Base-by-base conservation (phyloP, 1,140 invertebrate genomes). In the Formica selysi region DNA sequence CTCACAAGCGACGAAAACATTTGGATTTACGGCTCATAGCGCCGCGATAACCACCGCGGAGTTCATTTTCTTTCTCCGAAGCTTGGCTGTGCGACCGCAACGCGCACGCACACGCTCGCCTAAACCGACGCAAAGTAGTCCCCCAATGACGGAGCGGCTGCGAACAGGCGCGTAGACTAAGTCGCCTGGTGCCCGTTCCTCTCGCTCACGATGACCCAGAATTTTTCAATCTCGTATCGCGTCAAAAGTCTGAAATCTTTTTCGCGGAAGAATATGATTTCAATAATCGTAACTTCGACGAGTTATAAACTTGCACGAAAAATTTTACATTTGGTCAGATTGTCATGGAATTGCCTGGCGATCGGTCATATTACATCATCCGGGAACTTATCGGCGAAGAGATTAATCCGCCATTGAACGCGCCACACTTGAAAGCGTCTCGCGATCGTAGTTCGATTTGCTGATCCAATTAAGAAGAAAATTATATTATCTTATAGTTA, bases 41-140 rank as follows among this genome's bases (percentile, higher is more conserved):
- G 86, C 87, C 86, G 86, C 71, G 86, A 84, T 85, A 91, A 90
- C 92, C 93, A 93, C 92, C 92, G 91, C 89, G 76, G 67, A 90
- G 85, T 93, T 92, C 89, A 90, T 92, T 92, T 93, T 93, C 90
- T 91, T 90, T 87, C 89, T 85, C 38, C 51, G 79, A 85, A 88
- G 88, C 76, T 83, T 65, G 32, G 29, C 32, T 65, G 32, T 38
- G 68, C 78, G 71, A 86, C 89, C 87, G 88, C 79, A 79, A 76
- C 41, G 88, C 90, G 79, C 87, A 91, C 73, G 85, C 86, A 79
- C 81, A 86, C 85, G 67, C 86, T 91, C 85, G 65, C 85, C 83
- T 85, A 73, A 19, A 87, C 78, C 91, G 67, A 81, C 86, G 67
- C 70, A 86, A 91, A 91, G 78, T 91, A 91, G 91, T 91, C 59